phyloP scores from a whole-genome alignment of 2,888 invertebrate species.

The Orchesellides sinensis region DNA sequence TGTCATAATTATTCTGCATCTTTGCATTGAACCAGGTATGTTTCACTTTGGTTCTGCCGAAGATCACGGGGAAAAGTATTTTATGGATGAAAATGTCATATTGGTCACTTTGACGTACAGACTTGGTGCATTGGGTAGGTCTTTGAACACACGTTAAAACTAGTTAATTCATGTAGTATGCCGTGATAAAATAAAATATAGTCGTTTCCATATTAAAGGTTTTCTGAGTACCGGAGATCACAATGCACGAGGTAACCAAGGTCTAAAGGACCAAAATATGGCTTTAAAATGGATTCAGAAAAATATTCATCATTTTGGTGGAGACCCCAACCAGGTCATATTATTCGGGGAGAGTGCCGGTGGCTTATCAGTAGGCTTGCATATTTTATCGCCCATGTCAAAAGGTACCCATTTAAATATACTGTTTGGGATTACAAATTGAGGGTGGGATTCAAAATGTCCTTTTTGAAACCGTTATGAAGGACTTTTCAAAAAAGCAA shows the following conservation, averaged over 20 bases:
- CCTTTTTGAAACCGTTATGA: background rate
- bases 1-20: background rate
- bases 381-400: conserved; percentile 58
- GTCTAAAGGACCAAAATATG: conserved; percentile 62
- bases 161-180: no score
- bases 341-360: conserved; percentile 58
- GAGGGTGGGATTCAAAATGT: no score
- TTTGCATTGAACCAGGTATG: conserved; percentile 22
- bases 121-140: conserved; percentile 61
- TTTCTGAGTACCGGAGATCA: conserved; percentile 65
- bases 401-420: conserved; percentile 42
- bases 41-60: conserved; percentile 52
- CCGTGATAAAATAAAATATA: background rate
- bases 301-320: conserved; percentile 56
- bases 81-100: conserved; percentile 62
- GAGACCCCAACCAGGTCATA: conserved; percentile 40
- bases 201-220: conserved; percentile 26
- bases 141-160: no score
- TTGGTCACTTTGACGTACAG: conserved; percentile 58
- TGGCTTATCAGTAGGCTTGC: conserved; percentile 53
- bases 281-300: conserved; percentile 58
- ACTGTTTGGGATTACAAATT: no score
- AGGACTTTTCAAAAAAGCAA: conserved; percentile 62
- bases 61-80: conserved; percentile 57
- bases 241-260: conserved; percentile 53